Conservation (phyloP, 2,888 invertebrate species). For the Iphiclides podalirius region DNA sequence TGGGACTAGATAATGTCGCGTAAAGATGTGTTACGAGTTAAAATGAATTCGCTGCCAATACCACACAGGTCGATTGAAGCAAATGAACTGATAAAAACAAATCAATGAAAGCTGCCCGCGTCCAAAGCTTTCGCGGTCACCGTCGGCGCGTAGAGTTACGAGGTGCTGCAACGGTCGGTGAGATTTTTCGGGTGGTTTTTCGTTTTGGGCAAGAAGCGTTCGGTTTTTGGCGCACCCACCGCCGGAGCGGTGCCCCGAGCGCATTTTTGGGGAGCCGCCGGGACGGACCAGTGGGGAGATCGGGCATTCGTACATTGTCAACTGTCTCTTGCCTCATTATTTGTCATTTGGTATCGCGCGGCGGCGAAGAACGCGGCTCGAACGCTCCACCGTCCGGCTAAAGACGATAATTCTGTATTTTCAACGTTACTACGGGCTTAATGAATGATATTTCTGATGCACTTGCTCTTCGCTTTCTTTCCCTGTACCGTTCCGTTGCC, state of each 20-base stretch:
- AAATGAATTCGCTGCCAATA: background rate
- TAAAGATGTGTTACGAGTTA: no score
- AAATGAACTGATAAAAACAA: background rate
- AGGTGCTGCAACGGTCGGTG: constrained; percentile 20
- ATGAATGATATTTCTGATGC: constrained; percentile 2
- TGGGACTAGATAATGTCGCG: no score
- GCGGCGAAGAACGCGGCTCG: constrained; percentile 1
- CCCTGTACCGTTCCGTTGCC: no score
- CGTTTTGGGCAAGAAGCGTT: constrained; percentile 19
- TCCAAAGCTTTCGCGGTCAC: constrained; percentile 10
- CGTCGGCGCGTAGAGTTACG: constrained; percentile 13
- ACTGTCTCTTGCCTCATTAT: constrained; percentile 22
- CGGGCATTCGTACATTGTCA: constrained; percentile 23
- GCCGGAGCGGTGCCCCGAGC: constrained; percentile 14
- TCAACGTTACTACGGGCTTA: background rate
- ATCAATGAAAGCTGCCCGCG: constrained; percentile 6
- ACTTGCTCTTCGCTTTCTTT: background rate
- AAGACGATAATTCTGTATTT: constrained; percentile 7
- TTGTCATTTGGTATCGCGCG: constrained; percentile 20
- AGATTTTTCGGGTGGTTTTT: constrained; percentile 20
- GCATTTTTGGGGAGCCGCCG: constrained; percentile 19
- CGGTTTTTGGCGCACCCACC: constrained; percentile 16
- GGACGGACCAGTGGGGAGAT: constrained; percentile 21
- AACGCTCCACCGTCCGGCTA: constrained; percentile 2
- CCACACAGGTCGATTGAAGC: background rate